These are phyloP conservation scores for Solea senegalensis DNA, from an alignment of 2,113 vertebrate species.

Conservation along the genomic window DNA sequence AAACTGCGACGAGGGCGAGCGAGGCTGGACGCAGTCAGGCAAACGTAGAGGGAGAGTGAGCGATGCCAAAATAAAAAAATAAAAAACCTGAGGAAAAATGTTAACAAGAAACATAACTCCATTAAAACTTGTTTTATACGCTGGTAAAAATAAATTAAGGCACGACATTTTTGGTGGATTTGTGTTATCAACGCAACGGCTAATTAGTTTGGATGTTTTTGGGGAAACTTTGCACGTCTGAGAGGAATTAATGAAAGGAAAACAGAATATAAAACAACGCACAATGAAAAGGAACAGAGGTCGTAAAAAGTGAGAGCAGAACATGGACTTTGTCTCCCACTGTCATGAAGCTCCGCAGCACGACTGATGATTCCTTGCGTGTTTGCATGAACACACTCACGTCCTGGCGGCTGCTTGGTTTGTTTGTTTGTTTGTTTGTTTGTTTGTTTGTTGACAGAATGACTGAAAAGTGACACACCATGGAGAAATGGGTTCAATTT, in stretches of 20 bases:
- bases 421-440: no score
- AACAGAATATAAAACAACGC: slow-evolving; percentile 9
- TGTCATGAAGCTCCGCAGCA: no score
- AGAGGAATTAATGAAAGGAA: slow-evolving; percentile 50
- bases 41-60: background rate
- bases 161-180: slow-evolving; percentile 54
- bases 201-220: slow-evolving; percentile 64
- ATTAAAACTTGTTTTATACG: slow-evolving; percentile 43
- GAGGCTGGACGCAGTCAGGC: slow-evolving; percentile 16
- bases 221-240: slow-evolving; percentile 51
- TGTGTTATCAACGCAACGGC: slow-evolving; percentile 43
- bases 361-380: no score
- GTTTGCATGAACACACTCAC: no score
- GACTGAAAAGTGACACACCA: no score
- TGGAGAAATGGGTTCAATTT: no score
- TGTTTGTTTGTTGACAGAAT: no score
- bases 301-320: slow-evolving; percentile 22
- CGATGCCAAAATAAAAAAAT: slow-evolving; percentile 44
- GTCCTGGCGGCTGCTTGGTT: no score
- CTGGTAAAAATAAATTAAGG: slow-evolving; percentile 41
- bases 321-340: no score
- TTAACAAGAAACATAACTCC: slow-evolving; percentile 67
- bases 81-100: slow-evolving; percentile 51
- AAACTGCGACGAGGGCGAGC: slow-evolving; percentile 2
- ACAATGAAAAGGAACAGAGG: slow-evolving; percentile 55